Percentiles rank a stretch among this genome's conserved stretches.
These are phyloP conservation scores for Octomys mimax DNA, from an alignment of 2,797 vertebrate species.

Conservation along the genomic window DNA sequence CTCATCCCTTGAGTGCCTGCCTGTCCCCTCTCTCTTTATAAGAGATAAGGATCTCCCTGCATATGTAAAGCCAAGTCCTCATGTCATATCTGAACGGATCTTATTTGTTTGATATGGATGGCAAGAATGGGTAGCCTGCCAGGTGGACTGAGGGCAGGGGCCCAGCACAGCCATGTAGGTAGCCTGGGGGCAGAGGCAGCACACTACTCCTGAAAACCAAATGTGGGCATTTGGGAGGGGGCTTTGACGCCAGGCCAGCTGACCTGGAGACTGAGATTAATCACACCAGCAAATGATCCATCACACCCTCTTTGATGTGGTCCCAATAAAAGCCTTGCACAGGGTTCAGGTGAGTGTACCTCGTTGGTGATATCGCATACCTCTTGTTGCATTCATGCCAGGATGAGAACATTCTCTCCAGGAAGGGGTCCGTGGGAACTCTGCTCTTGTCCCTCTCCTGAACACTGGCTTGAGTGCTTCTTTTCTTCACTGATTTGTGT, in stretches of 20 bases:
- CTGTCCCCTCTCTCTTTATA: not conserved
- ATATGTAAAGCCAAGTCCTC: too few relatives aligned
- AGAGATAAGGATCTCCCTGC: not conserved
- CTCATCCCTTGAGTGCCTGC: not conserved
- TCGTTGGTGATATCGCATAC: not conserved
- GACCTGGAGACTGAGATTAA: not conserved
- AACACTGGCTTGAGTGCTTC: not conserved
- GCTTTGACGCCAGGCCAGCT: not conserved
- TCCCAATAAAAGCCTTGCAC: not conserved
- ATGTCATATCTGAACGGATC: not conserved
- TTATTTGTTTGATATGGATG: not conserved
- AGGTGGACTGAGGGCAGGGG: not conserved
- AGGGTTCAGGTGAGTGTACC: not conserved
- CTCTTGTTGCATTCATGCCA: not conserved
- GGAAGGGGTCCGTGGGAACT: not conserved
- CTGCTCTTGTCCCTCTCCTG: not conserved
- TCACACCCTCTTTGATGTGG: not conserved
- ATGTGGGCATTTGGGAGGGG: not conserved
- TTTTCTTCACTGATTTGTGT: not conserved
- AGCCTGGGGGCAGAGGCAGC: not conserved
- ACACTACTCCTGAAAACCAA: not conserved
- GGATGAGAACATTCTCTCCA: not conserved
- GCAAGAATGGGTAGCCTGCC: not conserved
- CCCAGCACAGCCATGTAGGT: not conserved
- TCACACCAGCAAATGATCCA: not conserved